Percentiles rank a stretch among this genome's conserved stretches.
These are phyloP conservation scores for Podarcis raffonei DNA, from an alignment of 2,113 vertebrate genomes.

Conservation along the genomic window DNA sequence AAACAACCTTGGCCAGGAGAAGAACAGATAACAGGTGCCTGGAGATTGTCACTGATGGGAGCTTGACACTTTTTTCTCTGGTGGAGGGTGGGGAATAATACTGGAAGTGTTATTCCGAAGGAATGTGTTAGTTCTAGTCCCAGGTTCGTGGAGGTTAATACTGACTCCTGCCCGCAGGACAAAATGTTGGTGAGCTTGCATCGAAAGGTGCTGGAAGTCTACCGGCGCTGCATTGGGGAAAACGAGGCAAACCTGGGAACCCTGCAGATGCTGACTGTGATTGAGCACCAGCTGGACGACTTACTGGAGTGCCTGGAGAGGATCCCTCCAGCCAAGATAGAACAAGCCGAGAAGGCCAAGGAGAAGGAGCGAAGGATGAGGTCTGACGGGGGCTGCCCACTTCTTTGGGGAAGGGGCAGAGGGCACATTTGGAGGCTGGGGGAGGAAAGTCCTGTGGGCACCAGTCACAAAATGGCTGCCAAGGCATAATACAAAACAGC, in stretches of 20 bases:
- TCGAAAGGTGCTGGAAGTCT: constrained; percentile 85
- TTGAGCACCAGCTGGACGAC: constrained; percentile 81
- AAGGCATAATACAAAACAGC: too few relatives aligned
- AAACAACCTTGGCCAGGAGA: rapidly evolving
- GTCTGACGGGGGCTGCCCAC: constrained; percentile 63
- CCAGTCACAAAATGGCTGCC: too few relatives aligned
- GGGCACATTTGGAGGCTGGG: too few relatives aligned
- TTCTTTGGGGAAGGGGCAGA: too few relatives aligned
- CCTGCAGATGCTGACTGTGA: constrained; percentile 83
- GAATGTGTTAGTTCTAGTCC: neutral
- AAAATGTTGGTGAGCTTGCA: constrained; percentile 77
- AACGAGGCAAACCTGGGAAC: constrained; percentile 78
- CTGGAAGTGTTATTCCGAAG: neutral
- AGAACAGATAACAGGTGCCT: rapidly evolving
- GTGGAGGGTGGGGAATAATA: neutral
- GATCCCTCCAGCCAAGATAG: constrained; percentile 76
- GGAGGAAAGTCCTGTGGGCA: too few relatives aligned
- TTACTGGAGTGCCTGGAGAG: constrained; percentile 83
- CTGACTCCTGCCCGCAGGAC: constrained; percentile 71
- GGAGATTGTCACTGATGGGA: neutral
- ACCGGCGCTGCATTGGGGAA: constrained; percentile 80
- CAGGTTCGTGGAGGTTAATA: neutral
- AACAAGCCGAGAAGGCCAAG: constrained; percentile 80
- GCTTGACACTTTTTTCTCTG: neutral
- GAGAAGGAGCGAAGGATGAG: constrained; percentile 82